These are phyloP conservation scores for Lagria hirta DNA, from an alignment of 2,888 invertebrate species.

Conservation along the genomic window DNA sequence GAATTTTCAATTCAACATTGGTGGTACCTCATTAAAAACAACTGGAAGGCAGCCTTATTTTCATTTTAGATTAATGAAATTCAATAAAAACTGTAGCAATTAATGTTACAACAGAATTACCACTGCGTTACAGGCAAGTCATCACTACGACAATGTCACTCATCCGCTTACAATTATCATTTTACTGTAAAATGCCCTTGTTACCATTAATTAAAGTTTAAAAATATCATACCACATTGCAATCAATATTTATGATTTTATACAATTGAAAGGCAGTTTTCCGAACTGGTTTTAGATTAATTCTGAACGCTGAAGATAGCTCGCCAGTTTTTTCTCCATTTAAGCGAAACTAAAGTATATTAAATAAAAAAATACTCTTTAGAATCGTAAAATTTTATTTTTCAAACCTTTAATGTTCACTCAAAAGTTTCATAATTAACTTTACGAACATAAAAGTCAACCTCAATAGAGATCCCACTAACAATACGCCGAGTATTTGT, in stretches of 20 bases:
- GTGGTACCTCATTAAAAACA: constrained; percentile 14
- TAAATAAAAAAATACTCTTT: too few species aligned
- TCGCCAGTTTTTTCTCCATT: too few species aligned
- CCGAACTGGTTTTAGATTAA: too few species aligned
- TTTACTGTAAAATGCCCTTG: constrained; percentile 28
- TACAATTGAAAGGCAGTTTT: too few species aligned
- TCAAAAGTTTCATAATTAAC: too few species aligned
- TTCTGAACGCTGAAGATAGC: too few species aligned
- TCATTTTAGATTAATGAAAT: constrained; percentile 32
- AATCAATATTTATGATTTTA: constrained; percentile 42
- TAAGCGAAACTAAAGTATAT: too few species aligned
- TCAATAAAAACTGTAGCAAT: constrained; percentile 42
- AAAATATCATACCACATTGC: constrained; percentile 37
- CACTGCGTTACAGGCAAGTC: constrained; percentile 42
- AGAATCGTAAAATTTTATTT: too few species aligned
- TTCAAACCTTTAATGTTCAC: too few species aligned
- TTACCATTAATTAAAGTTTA: constrained; percentile 43
- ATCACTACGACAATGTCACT: constrained; percentile 36
- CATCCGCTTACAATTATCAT: constrained; percentile 24
- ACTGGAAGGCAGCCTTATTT: constrained; percentile 20
- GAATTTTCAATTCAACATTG: constrained; percentile 21
- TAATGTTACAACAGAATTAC: constrained; percentile 42
- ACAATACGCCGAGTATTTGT: too few species aligned
- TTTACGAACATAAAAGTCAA: too few species aligned
- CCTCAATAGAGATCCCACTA: too few species aligned